Evolutionary conservation across 1,140 invertebrate genomes (phyloP), one percentile per base, ranked within the genome.

Genomic region (Thaumatotibia leucotreta): DNA sequence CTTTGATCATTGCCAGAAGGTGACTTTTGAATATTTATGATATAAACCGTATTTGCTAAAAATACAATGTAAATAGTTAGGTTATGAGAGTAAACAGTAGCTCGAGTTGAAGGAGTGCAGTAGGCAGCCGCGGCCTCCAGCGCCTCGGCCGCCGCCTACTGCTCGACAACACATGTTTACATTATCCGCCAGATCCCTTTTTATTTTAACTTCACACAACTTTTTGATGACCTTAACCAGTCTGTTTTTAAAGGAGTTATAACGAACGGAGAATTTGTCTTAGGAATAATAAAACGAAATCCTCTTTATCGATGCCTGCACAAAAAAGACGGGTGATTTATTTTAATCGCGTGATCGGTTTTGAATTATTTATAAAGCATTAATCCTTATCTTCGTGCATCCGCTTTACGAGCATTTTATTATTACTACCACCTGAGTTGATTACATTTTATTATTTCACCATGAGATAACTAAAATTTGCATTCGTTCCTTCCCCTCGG

Each of bases 151-250:
- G 75, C 84, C 62, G 77, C 82, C 84, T 76, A 82, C 84, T 58
- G 63, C 66, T 72, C 77, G 77, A 77, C 77, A 84, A 82, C 83
- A 89, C 74, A 86, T 89, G 82, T 84, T 84, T 83, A 83, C 73
- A 75, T 81, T 70, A 76, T 68, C 72, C 70, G 74, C 66, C 68
- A 68, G 73, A 82, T 74, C 62, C 76, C 66, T 63, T 74, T 72
- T 64, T 78, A 76, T 75, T 77, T 68, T 74, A 70, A 73, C 69
- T 61, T 69, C 33, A 54, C n/a, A 50, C 64, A 33, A 72, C 62
- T 74, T 71, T 74, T 71, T 24, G 23, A 39, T 61, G 54, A 58
- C 22, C 20, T 58, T 4, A 27, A 31, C 52, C 14, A 27, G 29
- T 58, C 14, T 14, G 52, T 58, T 58, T 1, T 4, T n/a, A n/a